Conservation (phyloP, 2,797 vertebrate genomes). For the Mus caroli region DNA sequence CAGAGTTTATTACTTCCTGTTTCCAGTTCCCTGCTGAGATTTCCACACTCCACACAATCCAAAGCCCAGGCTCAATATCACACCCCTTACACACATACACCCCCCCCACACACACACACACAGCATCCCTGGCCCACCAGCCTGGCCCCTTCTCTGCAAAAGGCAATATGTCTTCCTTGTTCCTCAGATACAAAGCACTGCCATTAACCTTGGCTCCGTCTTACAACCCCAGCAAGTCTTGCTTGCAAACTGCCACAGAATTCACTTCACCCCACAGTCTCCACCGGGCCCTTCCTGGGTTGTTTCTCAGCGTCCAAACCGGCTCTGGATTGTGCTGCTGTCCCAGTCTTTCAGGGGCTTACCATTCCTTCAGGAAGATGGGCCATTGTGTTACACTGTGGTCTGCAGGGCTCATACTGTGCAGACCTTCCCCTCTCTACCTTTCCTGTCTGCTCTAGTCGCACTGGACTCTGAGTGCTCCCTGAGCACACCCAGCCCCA, state of each 20-base stretch:
- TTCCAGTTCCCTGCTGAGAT: background rate
- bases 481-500: background rate
- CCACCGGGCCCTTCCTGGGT: no score
- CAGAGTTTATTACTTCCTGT: background rate
- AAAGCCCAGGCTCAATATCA: background rate
- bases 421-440: background rate
- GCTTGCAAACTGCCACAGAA: background rate
- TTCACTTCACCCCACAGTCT: accelerated
- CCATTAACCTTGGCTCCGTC: no score
- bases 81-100: no score
- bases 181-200: background rate
- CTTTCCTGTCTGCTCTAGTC: background rate
- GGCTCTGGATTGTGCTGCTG: background rate
- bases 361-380: background rate
- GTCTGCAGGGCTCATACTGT: accelerated
- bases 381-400: background rate
- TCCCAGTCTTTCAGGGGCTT: background rate
- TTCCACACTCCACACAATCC: background rate
- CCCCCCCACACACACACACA: no score
- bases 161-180: background rate
- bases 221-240: background rate
- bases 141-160: background rate
- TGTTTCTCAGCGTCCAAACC: background rate
- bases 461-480: background rate
- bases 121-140: no score